Conservation (phyloP, 2,113 vertebrate genomes). For the Syngnathus floridae region DNA sequence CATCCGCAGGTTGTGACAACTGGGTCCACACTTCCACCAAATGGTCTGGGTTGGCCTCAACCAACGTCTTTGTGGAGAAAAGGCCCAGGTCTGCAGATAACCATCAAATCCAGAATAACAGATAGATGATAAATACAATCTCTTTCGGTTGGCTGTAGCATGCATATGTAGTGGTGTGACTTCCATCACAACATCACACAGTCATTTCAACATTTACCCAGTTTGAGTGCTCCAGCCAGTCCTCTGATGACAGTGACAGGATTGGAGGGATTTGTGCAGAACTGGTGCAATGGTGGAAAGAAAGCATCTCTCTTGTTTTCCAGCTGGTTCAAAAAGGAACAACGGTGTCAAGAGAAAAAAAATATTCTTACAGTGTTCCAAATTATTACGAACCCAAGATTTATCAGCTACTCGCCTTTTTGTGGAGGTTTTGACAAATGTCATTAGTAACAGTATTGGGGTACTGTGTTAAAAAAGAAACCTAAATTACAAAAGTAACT, state of each 20-base stretch:
- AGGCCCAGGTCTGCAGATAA: constrained; percentile 83
- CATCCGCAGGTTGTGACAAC: constrained; percentile 90
- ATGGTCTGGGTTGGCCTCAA: constrained; percentile 97
- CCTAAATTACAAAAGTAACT: too few relatives aligned
- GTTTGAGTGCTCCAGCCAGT: constrained; percentile 96
- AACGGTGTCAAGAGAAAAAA: neutral
- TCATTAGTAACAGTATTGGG: too few relatives aligned
- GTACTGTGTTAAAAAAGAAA: too few relatives aligned
- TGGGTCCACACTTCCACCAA: constrained; percentile 97
- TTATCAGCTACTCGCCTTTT: neutral
- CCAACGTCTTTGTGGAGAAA: constrained; percentile 97
- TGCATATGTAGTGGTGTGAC: neutral
- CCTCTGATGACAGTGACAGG: constrained; percentile 99
- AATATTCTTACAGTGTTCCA: too few relatives aligned
- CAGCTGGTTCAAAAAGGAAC: constrained; percentile 72
- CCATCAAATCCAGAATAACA: neutral
- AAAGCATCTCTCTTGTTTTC: constrained; percentile 99
- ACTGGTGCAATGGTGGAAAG: constrained; percentile 98
- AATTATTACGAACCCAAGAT: neutral
- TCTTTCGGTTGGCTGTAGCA: neutral
- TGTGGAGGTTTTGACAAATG: neutral
- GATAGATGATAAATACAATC: neutral
- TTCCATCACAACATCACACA: neutral
- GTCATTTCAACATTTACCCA: constrained; percentile 52
- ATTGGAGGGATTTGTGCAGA: constrained; percentile 98